Evolutionary conservation across 2,888 invertebrate species (phyloP).

Genomic region (Drosophila lutescens): DNA sequence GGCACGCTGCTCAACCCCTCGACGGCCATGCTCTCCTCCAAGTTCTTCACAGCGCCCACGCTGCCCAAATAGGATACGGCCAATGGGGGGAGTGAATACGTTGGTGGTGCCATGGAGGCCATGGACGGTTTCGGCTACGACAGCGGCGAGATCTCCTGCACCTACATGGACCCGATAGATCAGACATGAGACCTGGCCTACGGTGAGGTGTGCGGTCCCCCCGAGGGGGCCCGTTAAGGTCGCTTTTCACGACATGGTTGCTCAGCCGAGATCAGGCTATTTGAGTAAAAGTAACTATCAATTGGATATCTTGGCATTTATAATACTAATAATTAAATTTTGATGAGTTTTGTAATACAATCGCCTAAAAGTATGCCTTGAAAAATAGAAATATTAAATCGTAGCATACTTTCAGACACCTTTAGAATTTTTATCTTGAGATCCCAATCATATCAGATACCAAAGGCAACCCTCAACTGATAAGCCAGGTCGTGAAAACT

Average conservation of each 20-base stretch:
- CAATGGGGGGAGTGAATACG: conserved; percentile 79
- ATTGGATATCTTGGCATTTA: too few relatives aligned
- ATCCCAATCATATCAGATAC: not conserved
- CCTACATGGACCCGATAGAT: conserved; percentile 83
- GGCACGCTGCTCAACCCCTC: conserved; percentile 81
- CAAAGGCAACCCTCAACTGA: not conserved
- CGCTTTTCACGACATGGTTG: conserved; percentile 12
- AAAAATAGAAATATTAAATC: not conserved
- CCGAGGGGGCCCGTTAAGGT: conserved; percentile 67
- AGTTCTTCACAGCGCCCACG: conserved; percentile 84
- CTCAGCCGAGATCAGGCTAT: not conserved
- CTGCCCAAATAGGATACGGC: conserved; percentile 84
- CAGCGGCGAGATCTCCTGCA: conserved; percentile 82
- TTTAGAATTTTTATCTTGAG: not conserved
- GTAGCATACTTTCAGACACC: not conserved
- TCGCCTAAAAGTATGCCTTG: not conserved
- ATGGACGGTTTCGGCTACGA: conserved; percentile 75
- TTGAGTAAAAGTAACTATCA: too few relatives aligned
- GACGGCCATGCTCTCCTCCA: conserved; percentile 83
- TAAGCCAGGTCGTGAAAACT: conserved; percentile 10
- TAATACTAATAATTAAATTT: too few relatives aligned
- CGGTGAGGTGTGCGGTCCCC: conserved; percentile 76
- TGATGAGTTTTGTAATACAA: too few relatives aligned
- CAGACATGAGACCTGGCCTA: conserved; percentile 81
- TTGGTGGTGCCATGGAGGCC: conserved; percentile 52